A percentile compares a stretch with the other conserved stretches of the same genome.
phyloP scores from a whole-genome alignment of 2,797 vertebrate species.

The Ptychobarbus kaznakovi region DNA sequence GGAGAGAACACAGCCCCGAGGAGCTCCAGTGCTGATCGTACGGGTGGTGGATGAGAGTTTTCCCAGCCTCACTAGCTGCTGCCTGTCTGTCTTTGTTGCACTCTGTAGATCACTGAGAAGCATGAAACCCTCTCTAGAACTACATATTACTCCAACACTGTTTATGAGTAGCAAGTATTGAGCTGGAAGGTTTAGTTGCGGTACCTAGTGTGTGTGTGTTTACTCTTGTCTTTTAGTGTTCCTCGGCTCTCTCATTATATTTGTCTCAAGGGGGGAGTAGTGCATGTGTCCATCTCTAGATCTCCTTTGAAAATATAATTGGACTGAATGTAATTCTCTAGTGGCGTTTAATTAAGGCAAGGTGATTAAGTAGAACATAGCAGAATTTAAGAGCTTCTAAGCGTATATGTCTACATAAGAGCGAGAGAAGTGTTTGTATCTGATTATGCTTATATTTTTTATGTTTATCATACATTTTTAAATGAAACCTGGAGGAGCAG shows the following conservation, averaged over 20 bases:
- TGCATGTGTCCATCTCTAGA: constrained; percentile 69
- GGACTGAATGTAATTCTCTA: constrained; percentile 75
- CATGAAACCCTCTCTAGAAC: background rate
- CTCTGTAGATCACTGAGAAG: background rate
- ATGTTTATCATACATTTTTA: constrained; percentile 4
- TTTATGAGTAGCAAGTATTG: background rate
- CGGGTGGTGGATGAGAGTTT: too few species aligned
- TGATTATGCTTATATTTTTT: background rate
- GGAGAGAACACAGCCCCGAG: too few species aligned
- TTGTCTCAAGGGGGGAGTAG: constrained; percentile 25
- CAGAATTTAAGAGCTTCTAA: constrained; percentile 62
- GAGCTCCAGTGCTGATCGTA: too few species aligned
- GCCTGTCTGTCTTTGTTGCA: background rate
- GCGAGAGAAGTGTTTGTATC: constrained; percentile 56
- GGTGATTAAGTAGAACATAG: constrained; percentile 73
- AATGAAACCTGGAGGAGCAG: constrained; percentile 14
- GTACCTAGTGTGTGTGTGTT: constrained; percentile 1
- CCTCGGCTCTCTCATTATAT: constrained; percentile 22
- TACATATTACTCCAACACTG: background rate
- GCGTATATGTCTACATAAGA: constrained; percentile 23
- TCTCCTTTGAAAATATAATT: constrained; percentile 82
- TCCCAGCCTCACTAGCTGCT: too few species aligned
- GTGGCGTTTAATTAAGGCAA: constrained; percentile 82
- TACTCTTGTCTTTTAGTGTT: constrained; percentile 10
- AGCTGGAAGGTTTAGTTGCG: background rate